Evolutionary conservation across 92 coral and sea anemone species (phyloP), one percentile per base, ranked within the genome.

Genomic region (Blastomussa wellsi): DNA sequence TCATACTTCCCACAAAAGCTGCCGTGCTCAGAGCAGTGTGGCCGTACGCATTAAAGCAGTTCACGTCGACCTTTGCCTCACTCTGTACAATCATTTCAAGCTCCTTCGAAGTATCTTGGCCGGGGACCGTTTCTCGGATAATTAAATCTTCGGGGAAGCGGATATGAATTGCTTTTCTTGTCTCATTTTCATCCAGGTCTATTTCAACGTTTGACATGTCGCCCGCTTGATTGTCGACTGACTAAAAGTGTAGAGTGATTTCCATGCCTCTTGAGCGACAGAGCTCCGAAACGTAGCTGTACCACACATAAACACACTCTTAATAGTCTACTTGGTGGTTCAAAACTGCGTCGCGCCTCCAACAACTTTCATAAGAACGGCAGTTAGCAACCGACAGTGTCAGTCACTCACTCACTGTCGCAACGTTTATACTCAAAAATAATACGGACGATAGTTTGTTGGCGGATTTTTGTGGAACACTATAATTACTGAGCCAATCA

Each of bases 111-210:
- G 93, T 82, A 66, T 92, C 97, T 16, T 93, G 95, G 2, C 95
- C 97, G 22, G 97, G 97, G 24, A 93, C 82, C 7, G 95, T 95
- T 71, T 95, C 98, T 26, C 95, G 93, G 4, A 93, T 90, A 19
- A 95, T 93, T n/a, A 90, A 81, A 64, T 95, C 93, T 75, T 95
- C 96, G 7, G 98, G 98, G 52, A 95, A 93, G 38, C 89, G 92
- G 20, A 62, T 35, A 1, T 81, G 13, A 78, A 75, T 88, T 82
- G 77, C 24, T 7, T 39, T 52, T 19, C 22, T 19, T 37, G 38
- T 26, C 53, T 51, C 71, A 11, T 36, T 26, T 10, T 26, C 35
- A 24, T 71, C 22, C n/a, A 70, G 44, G 70, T 35, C 72, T 1
- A 7, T 55, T 53, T 36, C 68, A 10, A 35, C 67, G 29, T 29